Conservation (phyloP, 2,888 invertebrate species). For the Sesamia inferens region DNA sequence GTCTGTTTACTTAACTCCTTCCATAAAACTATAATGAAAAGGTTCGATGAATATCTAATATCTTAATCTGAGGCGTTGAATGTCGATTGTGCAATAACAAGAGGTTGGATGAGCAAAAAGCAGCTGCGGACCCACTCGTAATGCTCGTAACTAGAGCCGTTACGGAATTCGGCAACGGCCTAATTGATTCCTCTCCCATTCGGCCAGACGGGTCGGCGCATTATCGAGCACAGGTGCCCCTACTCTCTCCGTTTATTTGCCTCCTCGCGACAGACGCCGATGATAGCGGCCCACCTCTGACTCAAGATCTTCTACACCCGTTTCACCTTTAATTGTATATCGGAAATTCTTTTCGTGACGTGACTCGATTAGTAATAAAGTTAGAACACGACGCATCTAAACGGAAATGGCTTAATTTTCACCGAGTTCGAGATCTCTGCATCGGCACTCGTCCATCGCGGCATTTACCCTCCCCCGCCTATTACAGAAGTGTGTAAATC, state of each 20-base stretch:
- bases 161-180: conserved; percentile 88
- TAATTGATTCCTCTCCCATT: conserved; percentile 90
- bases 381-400: conserved; percentile 75
- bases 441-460: conserved; percentile 73
- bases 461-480: conserved; percentile 68
- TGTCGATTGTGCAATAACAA: conserved; percentile 88
- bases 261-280: conserved; percentile 81
- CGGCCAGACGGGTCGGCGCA: conserved; percentile 88
- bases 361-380: conserved; percentile 85
- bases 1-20: conserved; percentile 64
- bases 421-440: conserved; percentile 71
- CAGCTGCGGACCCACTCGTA: conserved; percentile 86
- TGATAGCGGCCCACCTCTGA: conserved; percentile 81
- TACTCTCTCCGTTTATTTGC: conserved; percentile 82
- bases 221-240: conserved; percentile 88
- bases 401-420: conserved; percentile 86
- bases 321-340: conserved; percentile 86
- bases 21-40: conserved; percentile 78
- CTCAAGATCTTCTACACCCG: conserved; percentile 79
- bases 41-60: conserved; percentile 84
- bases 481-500: conserved; percentile 84
- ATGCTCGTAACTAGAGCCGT: conserved; percentile 88
- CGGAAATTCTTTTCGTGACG: conserved; percentile 85
- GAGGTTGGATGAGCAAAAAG: conserved; percentile 88
- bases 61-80: conserved; percentile 85